These are phyloP conservation scores for Microcebus murinus DNA, from an alignment of 2,113 vertebrate species.

Conservation along the genomic window DNA sequence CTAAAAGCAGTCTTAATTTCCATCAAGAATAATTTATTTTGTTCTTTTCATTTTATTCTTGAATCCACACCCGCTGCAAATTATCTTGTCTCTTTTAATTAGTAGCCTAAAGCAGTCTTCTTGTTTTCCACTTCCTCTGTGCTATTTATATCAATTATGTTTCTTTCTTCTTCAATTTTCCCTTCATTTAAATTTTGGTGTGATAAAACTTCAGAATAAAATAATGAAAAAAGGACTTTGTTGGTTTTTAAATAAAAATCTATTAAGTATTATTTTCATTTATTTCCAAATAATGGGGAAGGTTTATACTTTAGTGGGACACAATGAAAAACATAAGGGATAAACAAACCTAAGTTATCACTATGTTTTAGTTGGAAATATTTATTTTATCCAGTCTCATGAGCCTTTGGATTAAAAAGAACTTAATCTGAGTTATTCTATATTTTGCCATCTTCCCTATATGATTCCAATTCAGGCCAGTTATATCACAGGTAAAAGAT, in stretches of 20 bases:
- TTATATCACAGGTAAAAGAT: neutral
- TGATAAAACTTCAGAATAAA: slow-evolving; percentile 47
- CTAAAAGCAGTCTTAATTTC: slow-evolving; percentile 73
- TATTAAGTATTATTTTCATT: slow-evolving; percentile 34
- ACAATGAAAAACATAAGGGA: neutral
- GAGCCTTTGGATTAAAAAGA: neutral
- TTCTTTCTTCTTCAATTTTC: slow-evolving; percentile 67
- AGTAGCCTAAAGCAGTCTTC: slow-evolving; percentile 68
- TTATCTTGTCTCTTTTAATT: slow-evolving; percentile 78
- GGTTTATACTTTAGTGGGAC: neutral
- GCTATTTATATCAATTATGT: slow-evolving; percentile 75
- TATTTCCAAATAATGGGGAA: neutral
- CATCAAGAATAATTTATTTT: slow-evolving; percentile 74
- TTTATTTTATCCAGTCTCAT: neutral
- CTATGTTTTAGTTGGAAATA: neutral
- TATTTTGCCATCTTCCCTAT: neutral
- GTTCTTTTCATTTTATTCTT: slow-evolving; percentile 71
- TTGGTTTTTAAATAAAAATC: slow-evolving; percentile 65
- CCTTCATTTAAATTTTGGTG: slow-evolving; percentile 34
- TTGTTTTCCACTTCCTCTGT: slow-evolving; percentile 56
- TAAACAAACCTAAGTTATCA: neutral
- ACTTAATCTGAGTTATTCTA: neutral
- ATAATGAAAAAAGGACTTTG: slow-evolving; percentile 50
- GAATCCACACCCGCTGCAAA: slow-evolving; percentile 54
- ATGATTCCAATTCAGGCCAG: neutral